Percentiles rank a stretch among this genome's conserved stretches.
Conservation (phyloP, 2,888 invertebrate species). For the Athrips mouffetella region DNA sequence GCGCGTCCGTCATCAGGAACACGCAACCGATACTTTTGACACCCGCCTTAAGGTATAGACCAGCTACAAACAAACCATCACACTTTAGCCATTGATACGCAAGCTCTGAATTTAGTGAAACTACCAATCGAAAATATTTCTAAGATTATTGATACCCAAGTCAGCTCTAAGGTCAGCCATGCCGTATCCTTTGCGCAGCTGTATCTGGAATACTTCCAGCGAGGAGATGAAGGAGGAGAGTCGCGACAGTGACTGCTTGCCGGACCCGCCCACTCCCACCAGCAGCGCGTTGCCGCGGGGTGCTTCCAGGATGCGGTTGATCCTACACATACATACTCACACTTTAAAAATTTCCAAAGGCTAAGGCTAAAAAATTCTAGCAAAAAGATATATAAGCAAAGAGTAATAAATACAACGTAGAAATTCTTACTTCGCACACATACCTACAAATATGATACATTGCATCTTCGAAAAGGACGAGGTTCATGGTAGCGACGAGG, state of each 20-base stretch:
- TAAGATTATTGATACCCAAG: too few species aligned
- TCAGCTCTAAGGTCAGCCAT: constrained; percentile 88
- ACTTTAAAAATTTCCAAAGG: background rate
- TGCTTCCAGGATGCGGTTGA: constrained; percentile 94
- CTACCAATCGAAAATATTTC: too few species aligned
- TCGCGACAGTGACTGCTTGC: constrained; percentile 94
- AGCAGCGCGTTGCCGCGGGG: constrained; percentile 94
- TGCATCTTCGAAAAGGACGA: constrained; percentile 96
- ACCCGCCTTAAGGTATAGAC: constrained; percentile 91
- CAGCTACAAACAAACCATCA: too few species aligned
- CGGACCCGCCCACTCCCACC: constrained; percentile 96
- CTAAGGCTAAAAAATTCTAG: too few species aligned
- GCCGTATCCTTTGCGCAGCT: constrained; percentile 92
- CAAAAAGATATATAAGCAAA: too few species aligned
- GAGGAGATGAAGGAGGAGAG: constrained; percentile 93
- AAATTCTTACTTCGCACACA: too few species aligned
- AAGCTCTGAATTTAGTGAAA: too few species aligned
- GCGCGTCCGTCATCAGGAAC: constrained; percentile 96
- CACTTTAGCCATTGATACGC: too few species aligned
- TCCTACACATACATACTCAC: constrained; percentile 62
- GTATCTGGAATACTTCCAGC: constrained; percentile 95
- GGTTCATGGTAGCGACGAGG: constrained; percentile 92
- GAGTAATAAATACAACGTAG: background rate
- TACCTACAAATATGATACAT: constrained; percentile 93
- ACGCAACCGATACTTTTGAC: constrained; percentile 90